These are phyloP conservation scores for Porites lobata DNA, from an alignment of 92 coral and sea anemone species.

Conservation along the genomic window DNA sequence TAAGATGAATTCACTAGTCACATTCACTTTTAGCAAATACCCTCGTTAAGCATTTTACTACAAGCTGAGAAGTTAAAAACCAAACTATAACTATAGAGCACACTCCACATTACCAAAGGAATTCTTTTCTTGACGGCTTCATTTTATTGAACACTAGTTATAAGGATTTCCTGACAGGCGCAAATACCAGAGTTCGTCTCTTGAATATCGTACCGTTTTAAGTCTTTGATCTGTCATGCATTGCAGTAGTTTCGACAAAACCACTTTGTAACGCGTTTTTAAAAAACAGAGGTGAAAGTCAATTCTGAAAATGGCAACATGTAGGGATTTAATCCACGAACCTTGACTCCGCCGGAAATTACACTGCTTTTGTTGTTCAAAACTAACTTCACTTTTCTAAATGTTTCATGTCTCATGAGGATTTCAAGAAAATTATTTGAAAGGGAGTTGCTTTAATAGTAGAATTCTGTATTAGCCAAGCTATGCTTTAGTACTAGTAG, in stretches of 20 bases:
- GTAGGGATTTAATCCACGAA: neutral
- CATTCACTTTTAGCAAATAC: too few relatives aligned
- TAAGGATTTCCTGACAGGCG: too few relatives aligned
- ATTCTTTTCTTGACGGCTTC: neutral
- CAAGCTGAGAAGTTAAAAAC: neutral
- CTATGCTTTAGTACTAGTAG: too few relatives aligned
- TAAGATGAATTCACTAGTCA: too few relatives aligned
- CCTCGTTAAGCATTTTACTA: neutral
- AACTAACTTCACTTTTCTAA: neutral
- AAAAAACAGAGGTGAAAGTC: neutral
- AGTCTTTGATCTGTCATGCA: too few relatives aligned
- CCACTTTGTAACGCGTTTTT: neutral
- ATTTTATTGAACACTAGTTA: neutral
- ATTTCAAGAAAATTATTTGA: neutral
- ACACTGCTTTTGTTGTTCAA: neutral
- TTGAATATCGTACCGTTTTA: too few relatives aligned
- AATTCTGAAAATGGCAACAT: neutral
- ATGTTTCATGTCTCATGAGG: neutral
- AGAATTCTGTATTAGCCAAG: neutral
- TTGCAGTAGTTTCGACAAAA: neutral
- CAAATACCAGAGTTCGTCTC: too few relatives aligned
- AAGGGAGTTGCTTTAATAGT: neutral
- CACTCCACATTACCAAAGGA: neutral
- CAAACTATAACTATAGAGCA: neutral
- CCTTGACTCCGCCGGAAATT: neutral